Base-by-base conservation (phyloP, 37 sponge, comb jelly and placozoan species). In the Trichoplax adhaerens region DNA sequence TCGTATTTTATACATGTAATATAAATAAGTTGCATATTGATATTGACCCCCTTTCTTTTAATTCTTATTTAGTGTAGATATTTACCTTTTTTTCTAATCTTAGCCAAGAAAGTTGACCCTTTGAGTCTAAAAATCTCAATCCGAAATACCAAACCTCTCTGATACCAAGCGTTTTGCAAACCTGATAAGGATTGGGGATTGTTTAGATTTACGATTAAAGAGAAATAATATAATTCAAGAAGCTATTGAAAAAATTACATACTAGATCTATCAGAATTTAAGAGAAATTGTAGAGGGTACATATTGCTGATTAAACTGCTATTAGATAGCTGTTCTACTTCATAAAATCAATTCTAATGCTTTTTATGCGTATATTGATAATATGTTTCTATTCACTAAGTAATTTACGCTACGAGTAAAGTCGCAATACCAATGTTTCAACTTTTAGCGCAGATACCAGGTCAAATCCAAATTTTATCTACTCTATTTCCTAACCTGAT, bases 131-230 rank as follows among this genome's bases (percentile, higher is more conserved):
- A 68, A 91, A 95, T 87, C 91, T 89, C 1, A 95, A 83, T 6
- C 98, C 98, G 76, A 95, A 95, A 81, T 77, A 95, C 98, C 98
- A 95, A 52, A 95, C 86, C 72, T 95, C 98, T 46, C 93, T 64
- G 7, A 95, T 77, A 4, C 98, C 98, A 77, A 95, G 83, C 48
- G 98, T 95, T 69, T 95, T 62, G n/a, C 73, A 72, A 48, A 72
- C 61, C 73, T 72, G 29, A 47, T 52, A 72, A 63, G 10, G 73
- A 29, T 29, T 29, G 29, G 29, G 29, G 29, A 29, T 29, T 29
- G 29, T 29, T 29, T 29, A 29, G 29, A 29, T 29, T 29, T 29
- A 29, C 29, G 29, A 29, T 29, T 29, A 29, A 29, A 29, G 29
- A 29, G 29, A 29, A 29, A 29, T 29, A 29, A 29, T 29, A 29